Conservation (phyloP, 2,113 vertebrate genomes). For the Cyanoderma ruficeps region DNA sequence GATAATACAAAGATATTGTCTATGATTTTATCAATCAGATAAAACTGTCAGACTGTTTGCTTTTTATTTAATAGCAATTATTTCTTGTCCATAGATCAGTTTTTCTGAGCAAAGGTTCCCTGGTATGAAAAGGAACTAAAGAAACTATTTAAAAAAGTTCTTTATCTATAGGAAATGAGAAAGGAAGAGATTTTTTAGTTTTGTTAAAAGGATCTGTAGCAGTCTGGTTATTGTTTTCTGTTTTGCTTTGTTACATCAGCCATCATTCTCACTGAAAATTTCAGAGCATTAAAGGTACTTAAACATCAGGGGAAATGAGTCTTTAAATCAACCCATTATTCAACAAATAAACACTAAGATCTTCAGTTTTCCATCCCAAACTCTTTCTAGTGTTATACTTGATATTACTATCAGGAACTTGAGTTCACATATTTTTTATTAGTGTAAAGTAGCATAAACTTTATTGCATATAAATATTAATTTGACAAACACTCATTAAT, state of each 20-base stretch:
- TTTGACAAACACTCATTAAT: background rate
- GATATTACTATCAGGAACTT: background rate
- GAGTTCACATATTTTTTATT: background rate
- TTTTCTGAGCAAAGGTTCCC: background rate
- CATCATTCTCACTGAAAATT: background rate
- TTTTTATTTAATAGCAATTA: background rate
- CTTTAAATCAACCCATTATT: background rate
- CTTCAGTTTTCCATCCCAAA: background rate
- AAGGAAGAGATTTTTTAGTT: background rate
- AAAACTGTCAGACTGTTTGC: background rate
- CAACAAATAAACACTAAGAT: background rate
- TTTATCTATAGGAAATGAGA: background rate
- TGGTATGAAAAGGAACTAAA: background rate
- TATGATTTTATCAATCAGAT: background rate
- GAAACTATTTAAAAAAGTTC: background rate
- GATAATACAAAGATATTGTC: background rate
- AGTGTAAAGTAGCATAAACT: background rate
- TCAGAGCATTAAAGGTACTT: background rate
- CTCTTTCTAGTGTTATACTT: background rate
- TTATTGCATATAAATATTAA: background rate
- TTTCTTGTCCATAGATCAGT: background rate
- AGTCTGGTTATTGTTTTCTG: background rate
- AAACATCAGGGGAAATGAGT: background rate
- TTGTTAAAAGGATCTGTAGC: background rate
- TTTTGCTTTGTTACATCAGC: background rate